Conservation (phyloP, 2,797 vertebrate species). For the Myiotriccus ornatus region DNA sequence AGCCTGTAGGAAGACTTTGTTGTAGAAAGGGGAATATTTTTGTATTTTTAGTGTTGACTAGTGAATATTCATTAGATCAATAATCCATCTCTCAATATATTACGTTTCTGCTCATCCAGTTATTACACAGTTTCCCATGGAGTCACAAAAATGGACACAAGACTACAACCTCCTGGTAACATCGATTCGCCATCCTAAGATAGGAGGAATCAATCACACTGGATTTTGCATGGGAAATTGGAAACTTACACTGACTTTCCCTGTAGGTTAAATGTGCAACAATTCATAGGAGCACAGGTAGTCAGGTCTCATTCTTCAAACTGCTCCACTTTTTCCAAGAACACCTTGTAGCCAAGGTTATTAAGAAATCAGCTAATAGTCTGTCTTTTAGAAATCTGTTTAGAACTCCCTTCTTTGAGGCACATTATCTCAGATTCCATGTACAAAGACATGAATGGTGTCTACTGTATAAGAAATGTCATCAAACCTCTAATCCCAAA, state of each 20-base stretch:
- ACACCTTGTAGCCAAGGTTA: neutral
- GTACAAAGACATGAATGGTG: neutral
- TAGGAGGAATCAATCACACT: neutral
- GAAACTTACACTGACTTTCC: neutral
- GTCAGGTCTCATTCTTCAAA: neutral
- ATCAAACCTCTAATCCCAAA: neutral
- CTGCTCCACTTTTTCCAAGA: neutral
- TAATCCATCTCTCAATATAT: neutral
- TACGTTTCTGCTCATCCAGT: neutral
- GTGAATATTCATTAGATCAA: neutral
- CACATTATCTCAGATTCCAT: neutral
- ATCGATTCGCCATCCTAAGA: neutral
- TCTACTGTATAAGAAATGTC: neutral
- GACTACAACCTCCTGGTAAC: neutral
- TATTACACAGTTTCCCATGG: neutral
- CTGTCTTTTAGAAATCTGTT: neutral
- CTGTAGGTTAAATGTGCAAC: neutral
- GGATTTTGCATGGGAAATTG: neutral
- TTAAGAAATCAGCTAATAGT: neutral
- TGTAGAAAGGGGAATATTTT: neutral
- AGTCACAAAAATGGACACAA: neutral
- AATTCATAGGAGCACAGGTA: neutral
- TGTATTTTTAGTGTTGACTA: neutral
- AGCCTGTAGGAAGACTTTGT: neutral
- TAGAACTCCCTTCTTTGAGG: neutral